Evolutionary conservation across 2,888 invertebrate species (phyloP), one percentile per base, ranked within the genome.

Genomic region (Rhabditoides inermis): DNA sequence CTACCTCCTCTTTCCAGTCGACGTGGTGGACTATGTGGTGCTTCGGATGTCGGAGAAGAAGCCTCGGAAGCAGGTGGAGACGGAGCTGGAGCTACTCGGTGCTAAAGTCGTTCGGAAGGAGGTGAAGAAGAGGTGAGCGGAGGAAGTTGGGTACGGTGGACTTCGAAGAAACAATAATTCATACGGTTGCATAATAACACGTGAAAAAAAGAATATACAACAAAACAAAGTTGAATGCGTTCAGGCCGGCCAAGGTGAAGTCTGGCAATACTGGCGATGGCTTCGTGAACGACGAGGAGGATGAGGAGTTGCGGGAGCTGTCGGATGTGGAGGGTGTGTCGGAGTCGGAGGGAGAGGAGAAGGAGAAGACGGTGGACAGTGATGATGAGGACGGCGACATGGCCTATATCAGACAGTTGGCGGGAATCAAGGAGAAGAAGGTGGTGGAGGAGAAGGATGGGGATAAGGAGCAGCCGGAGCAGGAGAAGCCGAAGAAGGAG

Each of bases 21-120:
- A 56, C 54, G 55, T 61, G n/a, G 56, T 56, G 7, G 28, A 50
- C n/a, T 64, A 64, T 44, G 55, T 59, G 18, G 53, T 55, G 44
- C 53, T 53, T 22, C 44, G 56, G 28, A 39, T 64, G 40, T 53
- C 54, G 10, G 58, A 55, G 37, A 59, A 59, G 49, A 56, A 61
- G 36, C 58, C 61, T 10, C 40, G 56, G 1, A 18, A 51, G 30
- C 60, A 62, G 39, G 56, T 64, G 23, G 64, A 60, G 47, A 32
- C 49, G 32, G 51, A 56, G 44, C 53, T 64, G 10, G 50, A 41
- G 18, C 55, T 52, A 23, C 32, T 63, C 55, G 63, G 63, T 40
- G 49, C 36, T 1, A 26, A 25, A 18, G 26, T 51, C 2, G 42
- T 18, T 46, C 23, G 35, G 50, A 27, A 18, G 35, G 42, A 25